A percentile compares a stretch with the other conserved stretches of the same genome.
Evolutionary conservation across 2,113 vertebrate species (phyloP).

Genomic region (Saguinus imperator): DNA sequence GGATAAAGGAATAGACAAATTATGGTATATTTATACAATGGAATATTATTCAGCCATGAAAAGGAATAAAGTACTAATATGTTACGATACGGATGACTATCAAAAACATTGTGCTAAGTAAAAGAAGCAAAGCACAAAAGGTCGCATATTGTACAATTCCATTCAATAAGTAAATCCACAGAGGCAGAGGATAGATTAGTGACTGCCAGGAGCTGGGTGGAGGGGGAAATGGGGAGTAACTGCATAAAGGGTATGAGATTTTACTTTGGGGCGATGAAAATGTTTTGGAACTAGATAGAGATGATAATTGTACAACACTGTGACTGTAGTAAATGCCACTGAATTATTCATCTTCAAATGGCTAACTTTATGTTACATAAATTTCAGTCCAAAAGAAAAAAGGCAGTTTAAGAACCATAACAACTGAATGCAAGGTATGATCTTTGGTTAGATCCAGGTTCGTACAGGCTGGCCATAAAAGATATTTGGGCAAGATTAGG

Average conservation of each 20-base stretch:
- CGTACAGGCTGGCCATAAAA: background rate
- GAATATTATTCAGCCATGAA: background rate
- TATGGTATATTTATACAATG: too few relatives aligned
- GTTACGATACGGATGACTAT: background rate
- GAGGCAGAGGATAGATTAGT: background rate
- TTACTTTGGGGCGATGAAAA: background rate
- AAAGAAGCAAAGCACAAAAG: background rate
- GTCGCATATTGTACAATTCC: background rate
- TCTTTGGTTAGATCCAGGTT: background rate
- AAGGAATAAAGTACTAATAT: background rate
- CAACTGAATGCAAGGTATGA: background rate
- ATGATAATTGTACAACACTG: background rate
- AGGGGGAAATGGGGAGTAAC: background rate
- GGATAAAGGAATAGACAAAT: background rate
- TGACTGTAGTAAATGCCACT: background rate
- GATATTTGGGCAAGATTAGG: too few relatives aligned
- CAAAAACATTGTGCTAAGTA: background rate
- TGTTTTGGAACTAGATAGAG: background rate
- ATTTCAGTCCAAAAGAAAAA: background rate
- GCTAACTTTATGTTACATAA: background rate
- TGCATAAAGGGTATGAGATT: background rate
- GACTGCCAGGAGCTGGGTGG: background rate
- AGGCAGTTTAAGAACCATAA: background rate
- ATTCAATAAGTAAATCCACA: background rate
- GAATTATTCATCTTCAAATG: background rate